Percentiles rank a stretch among this genome's conserved stretches.
Evolutionary conservation across 2,113 vertebrate genomes (phyloP).

Genomic region (Mesitornis unicolor): DNA sequence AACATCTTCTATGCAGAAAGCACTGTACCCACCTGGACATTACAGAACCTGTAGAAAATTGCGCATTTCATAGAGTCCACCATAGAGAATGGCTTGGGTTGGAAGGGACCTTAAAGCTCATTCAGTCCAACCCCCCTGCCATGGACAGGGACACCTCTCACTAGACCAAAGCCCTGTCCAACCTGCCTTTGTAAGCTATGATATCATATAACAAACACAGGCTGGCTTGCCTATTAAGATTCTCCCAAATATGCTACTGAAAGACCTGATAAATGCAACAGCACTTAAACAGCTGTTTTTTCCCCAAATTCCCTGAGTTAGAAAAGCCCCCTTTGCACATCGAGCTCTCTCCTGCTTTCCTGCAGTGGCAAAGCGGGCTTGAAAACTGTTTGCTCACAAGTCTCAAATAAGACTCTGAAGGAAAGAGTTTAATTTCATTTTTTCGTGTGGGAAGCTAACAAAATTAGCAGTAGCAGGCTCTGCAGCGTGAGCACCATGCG

Average conservation of each 20-base stretch:
- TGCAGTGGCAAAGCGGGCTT: background rate
- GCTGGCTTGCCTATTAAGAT: background rate
- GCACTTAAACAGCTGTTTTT: background rate
- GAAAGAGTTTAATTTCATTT: background rate
- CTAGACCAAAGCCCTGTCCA: too few relatives aligned
- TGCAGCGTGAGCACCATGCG: rapidly evolving
- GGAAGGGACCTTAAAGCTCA: too few relatives aligned
- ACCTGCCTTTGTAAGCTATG: too few relatives aligned
- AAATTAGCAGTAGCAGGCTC: background rate
- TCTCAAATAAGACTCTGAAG: background rate
- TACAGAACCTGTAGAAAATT: background rate
- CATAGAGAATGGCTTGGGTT: too few relatives aligned
- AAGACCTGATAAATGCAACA: background rate
- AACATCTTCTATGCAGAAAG: background rate
- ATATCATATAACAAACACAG: rapidly evolving
- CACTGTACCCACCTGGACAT: rapidly evolving
- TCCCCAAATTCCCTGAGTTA: background rate
- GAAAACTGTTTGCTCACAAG: background rate
- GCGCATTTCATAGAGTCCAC: too few relatives aligned
- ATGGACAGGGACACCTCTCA: too few relatives aligned
- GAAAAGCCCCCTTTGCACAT: background rate
- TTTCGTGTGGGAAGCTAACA: background rate
- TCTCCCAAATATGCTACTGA: background rate
- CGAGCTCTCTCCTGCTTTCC: background rate
- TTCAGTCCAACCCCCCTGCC: too few relatives aligned